Evolutionary conservation across 2,888 invertebrate genomes (phyloP), one percentile per base, ranked within the genome.

Genomic region (Archips xylosteana): DNA sequence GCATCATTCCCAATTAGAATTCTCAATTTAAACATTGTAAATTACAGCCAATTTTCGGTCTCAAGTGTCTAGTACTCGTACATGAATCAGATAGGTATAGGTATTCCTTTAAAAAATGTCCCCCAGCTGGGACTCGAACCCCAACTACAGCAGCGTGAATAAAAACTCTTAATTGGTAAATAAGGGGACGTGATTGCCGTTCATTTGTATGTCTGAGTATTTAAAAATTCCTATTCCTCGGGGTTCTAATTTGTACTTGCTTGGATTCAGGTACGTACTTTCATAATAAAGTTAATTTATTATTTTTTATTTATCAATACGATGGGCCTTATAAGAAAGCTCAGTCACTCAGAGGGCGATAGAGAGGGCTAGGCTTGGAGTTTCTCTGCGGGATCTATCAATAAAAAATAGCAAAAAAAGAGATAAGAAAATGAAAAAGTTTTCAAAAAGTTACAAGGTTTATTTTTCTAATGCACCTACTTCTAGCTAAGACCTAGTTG

Each of bases 111-210:
- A 36, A 60, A 71, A 71, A 71, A 36, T 64, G 64, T 71, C 64
- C 64, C 70, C 47, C 64, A 45, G 1, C n/a, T 9, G 34, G 23
- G 67, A 68, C n/a, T 65, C 36, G 9, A 51, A 79, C 82, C 82
- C 80, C 81, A 76, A 72, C 78, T 76, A 79, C 75, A 76, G 75
- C 81, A 78, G 73, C 79, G 81, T 63, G 87, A 86, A 85, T 84
- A 85, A 78, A 81, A 82, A 80, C 78, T 76, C 82, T 74, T 90
- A 90, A 90, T 90, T 89, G 89, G 87, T 86, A 89, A 89, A 88
- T 83, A 89, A 84, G 88, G 88, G 88, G 84, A 78, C 78, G 71
- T 62, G 66, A 72, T 76, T 77, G 66, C 69, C 34, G n/a, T 45
- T 57, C 74, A 65, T 73, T 73, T 73, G 63, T 62, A 10, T n/a